Percentiles rank a stretch among this genome's conserved stretches.
Conservation (phyloP, 2,797 vertebrate genomes). For the Gymnocypris eckloni region DNA sequence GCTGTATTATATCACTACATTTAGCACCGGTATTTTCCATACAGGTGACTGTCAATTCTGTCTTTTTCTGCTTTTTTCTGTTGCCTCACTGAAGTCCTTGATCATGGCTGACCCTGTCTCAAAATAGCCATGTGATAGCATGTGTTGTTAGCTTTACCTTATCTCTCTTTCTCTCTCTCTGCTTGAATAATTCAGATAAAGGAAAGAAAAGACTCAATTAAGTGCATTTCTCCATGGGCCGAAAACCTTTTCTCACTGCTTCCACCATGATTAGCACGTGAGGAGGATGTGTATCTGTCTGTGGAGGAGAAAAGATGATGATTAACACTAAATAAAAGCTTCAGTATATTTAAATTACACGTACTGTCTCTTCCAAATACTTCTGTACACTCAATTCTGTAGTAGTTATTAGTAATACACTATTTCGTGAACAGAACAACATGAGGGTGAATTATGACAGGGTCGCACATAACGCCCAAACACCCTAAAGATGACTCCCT, state of each 20-base stretch:
- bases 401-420: too few species aligned
- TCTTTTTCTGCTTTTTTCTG: background rate
- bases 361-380: background rate
- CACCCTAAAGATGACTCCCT: conserved; percentile 2
- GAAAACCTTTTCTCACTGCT: conserved; percentile 47
- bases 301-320: background rate
- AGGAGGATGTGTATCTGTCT: conserved; percentile 9
- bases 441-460: background rate
- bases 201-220: conserved; percentile 32
- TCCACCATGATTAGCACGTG: conserved; percentile 10
- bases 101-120: background rate
- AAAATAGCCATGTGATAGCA: conserved; percentile 6
- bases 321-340: background rate
- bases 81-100: conserved; percentile 2
- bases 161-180: conserved; percentile 10
- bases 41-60: background rate
- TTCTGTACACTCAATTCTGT: background rate
- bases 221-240: conserved; percentile 54
- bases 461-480: background rate
- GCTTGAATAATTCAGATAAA: conserved; percentile 52
- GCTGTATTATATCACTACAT: background rate
- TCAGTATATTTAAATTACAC: background rate
- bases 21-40: background rate
- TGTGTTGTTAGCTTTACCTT: background rate
- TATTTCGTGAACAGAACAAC: background rate